A percentile compares a stretch with the other conserved stretches of the same genome.
phyloP scores from a whole-genome alignment of 2,113 vertebrate species.

The Paradisaea rubra region DNA sequence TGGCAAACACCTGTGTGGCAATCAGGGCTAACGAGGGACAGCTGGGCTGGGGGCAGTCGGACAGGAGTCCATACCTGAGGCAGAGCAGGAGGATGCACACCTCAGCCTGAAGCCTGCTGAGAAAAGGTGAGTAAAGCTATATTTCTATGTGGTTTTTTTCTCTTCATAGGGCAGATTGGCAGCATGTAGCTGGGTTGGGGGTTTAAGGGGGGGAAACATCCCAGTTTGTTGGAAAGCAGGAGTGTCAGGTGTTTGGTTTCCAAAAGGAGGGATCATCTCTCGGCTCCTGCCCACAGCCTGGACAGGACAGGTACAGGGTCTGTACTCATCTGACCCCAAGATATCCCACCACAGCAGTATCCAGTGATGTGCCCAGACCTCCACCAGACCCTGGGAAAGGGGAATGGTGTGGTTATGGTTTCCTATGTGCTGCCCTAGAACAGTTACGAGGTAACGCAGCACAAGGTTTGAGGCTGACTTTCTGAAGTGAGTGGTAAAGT shows the following conservation, averaged over 20 bases:
- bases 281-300: neutral
- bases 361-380: neutral
- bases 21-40: rapidly evolving
- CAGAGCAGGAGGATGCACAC: rapidly evolving
- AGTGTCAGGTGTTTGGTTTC: rapidly evolving
- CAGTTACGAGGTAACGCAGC: rapidly evolving
- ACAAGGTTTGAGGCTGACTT: neutral
- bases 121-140: neutral
- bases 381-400: rapidly evolving
- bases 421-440: rapidly evolving
- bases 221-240: neutral
- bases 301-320: neutral
- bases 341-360: neutral
- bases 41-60: rapidly evolving
- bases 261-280: neutral
- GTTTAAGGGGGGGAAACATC: rapidly evolving
- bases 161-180: rapidly evolving
- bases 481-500: rapidly evolving
- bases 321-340: neutral
- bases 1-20: neutral
- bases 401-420: neutral
- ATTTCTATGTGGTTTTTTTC: rapidly evolving
- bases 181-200: neutral
- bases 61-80: rapidly evolving
- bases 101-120: neutral